Evolutionary conservation across 1,140 invertebrate genomes (phyloP).

Genomic region (Conopomorpha cramerella): DNA sequence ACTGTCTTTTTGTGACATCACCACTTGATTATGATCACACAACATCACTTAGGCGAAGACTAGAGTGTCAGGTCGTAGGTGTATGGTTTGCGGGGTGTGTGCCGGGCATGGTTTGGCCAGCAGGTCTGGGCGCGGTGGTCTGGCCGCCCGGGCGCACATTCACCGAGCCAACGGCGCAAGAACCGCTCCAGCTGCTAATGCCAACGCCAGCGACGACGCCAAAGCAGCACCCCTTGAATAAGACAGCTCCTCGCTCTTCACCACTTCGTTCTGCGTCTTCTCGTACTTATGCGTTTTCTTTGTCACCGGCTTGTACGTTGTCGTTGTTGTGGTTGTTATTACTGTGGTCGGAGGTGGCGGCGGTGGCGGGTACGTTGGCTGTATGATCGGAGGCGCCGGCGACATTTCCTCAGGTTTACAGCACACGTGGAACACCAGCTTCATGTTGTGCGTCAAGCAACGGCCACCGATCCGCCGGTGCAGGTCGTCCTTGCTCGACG

Average conservation of each 20-base stretch:
- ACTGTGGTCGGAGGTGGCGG: slow-evolving; percentile 56
- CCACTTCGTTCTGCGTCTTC: slow-evolving; percentile 87
- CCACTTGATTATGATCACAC: slow-evolving; percentile 10
- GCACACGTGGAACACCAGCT: slow-evolving; percentile 94
- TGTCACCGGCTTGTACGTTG: slow-evolving; percentile 52
- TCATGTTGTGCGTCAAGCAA: slow-evolving; percentile 93
- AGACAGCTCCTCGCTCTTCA: slow-evolving; percentile 89
- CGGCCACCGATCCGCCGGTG: slow-evolving; percentile 88
- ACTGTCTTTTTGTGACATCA: slow-evolving; percentile 12
- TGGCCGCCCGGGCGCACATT: slow-evolving; percentile 45
- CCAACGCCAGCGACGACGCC: slow-evolving; percentile 39
- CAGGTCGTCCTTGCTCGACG: slow-evolving; percentile 88
- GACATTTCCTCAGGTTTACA: slow-evolving; percentile 70
- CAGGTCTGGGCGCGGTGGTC: slow-evolving; percentile 34
- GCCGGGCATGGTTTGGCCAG: slow-evolving; percentile 38
- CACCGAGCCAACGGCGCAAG: slow-evolving; percentile 51
- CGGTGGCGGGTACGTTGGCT: slow-evolving; percentile 55
- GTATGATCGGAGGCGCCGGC: slow-evolving; percentile 52
- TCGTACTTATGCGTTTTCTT: slow-evolving; percentile 77
- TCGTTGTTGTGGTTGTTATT: slow-evolving; percentile 37
- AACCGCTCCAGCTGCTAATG: slow-evolving; percentile 39
- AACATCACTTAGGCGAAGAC: slow-evolving; percentile 40
- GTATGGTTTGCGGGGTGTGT: slow-evolving; percentile 38
- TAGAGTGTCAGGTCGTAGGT: slow-evolving; percentile 42
- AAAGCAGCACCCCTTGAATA: slow-evolving; percentile 60